phyloP scores from a whole-genome alignment of 1,140 invertebrate genomes.

The Archivesica marissinica region DNA sequence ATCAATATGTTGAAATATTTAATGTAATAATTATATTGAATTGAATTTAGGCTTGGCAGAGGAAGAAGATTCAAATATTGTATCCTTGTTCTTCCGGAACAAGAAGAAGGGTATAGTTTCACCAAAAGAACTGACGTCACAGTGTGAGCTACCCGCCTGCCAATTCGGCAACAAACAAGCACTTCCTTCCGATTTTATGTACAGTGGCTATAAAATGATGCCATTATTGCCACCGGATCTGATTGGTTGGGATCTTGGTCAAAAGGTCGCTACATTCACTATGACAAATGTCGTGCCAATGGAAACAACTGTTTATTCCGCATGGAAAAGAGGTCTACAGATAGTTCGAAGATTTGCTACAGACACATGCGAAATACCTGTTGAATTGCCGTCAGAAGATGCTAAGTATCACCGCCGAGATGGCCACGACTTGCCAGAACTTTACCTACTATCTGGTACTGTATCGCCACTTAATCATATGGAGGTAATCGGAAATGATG shows the following conservation, averaged over 20 bases:
- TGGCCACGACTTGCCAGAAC: conserved; percentile 34
- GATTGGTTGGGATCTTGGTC: conserved; percentile 58
- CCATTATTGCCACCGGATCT: conserved; percentile 72
- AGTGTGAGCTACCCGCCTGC: conserved; percentile 49
- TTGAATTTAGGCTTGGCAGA: conserved; percentile 56
- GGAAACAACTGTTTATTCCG: conserved; percentile 63
- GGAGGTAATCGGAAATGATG: conserved; percentile 71
- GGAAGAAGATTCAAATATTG: conserved; percentile 26
- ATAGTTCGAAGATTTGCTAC: conserved; percentile 67
- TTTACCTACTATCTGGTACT: conserved; percentile 67
- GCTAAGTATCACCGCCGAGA: background rate
- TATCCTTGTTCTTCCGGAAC: conserved; percentile 62
- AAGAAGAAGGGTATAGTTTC: conserved; percentile 57
- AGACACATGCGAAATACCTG: conserved; percentile 67
- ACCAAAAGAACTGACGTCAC: conserved; percentile 21
- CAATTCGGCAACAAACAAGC: conserved; percentile 64
- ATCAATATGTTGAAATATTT: too few relatives aligned
- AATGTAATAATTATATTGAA: too few relatives aligned
- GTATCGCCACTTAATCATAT: conserved; percentile 64
- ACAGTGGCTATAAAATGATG: conserved; percentile 65
- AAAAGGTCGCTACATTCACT: conserved; percentile 67
- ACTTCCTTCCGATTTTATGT: conserved; percentile 62
- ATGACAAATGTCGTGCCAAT: conserved; percentile 72
- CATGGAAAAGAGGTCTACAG: conserved; percentile 64
- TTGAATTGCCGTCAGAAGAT: background rate